These are phyloP conservation scores for Mormyrus iriodes DNA, from an alignment of 2,113 vertebrate genomes.

Conservation along the genomic window DNA sequence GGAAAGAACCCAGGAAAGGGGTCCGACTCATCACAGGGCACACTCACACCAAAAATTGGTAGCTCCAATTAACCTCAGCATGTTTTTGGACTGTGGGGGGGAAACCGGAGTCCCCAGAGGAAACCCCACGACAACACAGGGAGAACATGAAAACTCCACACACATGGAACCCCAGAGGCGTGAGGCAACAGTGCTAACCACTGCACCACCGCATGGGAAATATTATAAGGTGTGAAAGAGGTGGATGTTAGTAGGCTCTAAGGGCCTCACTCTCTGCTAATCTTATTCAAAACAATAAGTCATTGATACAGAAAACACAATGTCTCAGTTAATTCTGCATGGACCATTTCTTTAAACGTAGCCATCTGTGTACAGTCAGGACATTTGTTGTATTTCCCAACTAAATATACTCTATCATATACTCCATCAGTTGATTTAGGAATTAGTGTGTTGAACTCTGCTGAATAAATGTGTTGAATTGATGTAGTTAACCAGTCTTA, in stretches of 20 bases:
- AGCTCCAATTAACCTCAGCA: not conserved
- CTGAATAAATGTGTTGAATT: no score
- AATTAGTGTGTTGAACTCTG: no score
- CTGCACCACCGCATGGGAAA: not conserved
- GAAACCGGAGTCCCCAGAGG: not conserved
- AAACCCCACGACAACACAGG: not conserved
- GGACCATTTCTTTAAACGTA: no score
- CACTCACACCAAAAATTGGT: not conserved
- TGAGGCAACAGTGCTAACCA: no score
- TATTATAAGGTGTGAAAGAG: not conserved
- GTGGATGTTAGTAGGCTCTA: not conserved
- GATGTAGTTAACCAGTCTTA: no score
- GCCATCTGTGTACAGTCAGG: no score
- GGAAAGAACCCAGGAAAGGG: not conserved
- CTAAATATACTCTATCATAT: no score
- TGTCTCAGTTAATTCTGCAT: no score
- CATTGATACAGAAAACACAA: no score
- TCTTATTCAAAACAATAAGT: not conserved
- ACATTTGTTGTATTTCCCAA: no score
- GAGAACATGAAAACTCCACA: not conserved
- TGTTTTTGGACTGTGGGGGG: not conserved
- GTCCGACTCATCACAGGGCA: no score
- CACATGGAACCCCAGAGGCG: not conserved
- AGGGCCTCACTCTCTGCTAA: not conserved
- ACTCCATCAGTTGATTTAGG: no score